Base-by-base conservation (phyloP, 2,797 vertebrate species). In the Lycodopsis pacificus region DNA sequence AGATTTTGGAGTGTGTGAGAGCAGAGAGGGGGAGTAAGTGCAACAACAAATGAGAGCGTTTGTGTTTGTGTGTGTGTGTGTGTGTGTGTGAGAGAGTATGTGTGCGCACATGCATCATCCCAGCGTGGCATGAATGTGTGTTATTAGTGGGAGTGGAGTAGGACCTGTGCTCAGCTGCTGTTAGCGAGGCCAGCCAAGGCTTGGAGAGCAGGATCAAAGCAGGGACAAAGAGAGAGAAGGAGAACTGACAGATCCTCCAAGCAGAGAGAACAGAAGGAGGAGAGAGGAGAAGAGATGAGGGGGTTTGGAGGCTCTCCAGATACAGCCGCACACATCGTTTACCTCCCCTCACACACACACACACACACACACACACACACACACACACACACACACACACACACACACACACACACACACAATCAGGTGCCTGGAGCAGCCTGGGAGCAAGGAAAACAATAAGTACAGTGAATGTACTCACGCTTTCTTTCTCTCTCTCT, bases 291-390 rank as follows among this genome's bases (percentile, higher is more conserved):
- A 86, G 88, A 86, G 91, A 88, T 82, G 90, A 84, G 91, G 87
- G 91, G 81, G 85, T 90, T 94, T 96, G 95, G 95, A 95, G 91
- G 86, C 91, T 93, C 91, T 96, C 95, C 94, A 95, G 94, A 94
- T 92, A 91, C 92, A 90, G 92, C 92, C 89, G 88, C 93, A 94
- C 93, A 93, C 91, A 94, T 89, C 79, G 85, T 89, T 92, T 86
- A 91, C 91, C 90, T 94, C 91, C 91, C 86, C 76, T 80, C 66
- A 57, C 75, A 78, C 62, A 48, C 65, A 74, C 80, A 78, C 73
- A 76, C 79, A 30, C 53, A 56, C 53, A 15, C 53, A 56, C 53
- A 73, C 79, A 75, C 79, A 72, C 80, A 69, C 73, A 59, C 76
- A 51, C 68, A 69, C 77, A 79, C 68, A 64, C 77, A 81, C 66